Percentiles rank a stretch among this genome's conserved stretches.
phyloP scores from a whole-genome alignment of 2,797 vertebrate species.

The Alectoris magna region DNA sequence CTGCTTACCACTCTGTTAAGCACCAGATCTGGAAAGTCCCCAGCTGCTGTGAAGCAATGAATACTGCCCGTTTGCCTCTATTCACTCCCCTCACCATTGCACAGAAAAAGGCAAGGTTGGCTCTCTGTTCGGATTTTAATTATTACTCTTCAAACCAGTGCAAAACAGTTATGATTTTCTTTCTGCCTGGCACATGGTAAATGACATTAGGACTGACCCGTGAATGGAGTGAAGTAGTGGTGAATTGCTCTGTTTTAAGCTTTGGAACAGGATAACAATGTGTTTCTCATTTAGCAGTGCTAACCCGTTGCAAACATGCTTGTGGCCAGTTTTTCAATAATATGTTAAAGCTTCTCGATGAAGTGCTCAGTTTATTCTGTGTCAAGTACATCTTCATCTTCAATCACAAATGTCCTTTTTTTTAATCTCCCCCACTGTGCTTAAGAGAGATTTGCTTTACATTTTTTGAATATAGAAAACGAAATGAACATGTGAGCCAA shows the following conservation, averaged over 20 bases:
- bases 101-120: neutral
- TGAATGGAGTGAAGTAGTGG: neutral
- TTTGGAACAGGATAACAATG: neutral
- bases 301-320: neutral
- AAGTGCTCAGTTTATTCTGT: neutral
- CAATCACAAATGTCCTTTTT: neutral
- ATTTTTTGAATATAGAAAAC: neutral
- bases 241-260: neutral
- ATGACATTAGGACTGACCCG: neutral
- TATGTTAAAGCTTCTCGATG: neutral
- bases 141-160: neutral
- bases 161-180: neutral
- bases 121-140: neutral
- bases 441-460: neutral
- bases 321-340: neutral
- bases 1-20: conserved; percentile 46
- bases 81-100: neutral
- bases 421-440: neutral
- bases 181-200: neutral
- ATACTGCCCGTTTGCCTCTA: neutral
- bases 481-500: neutral
- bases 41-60: conserved; percentile 4
- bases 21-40: conserved; percentile 44
- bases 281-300: neutral
- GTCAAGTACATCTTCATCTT: neutral